Conservation (phyloP, 2,888 invertebrate genomes). For the Melolontha melolontha region DNA sequence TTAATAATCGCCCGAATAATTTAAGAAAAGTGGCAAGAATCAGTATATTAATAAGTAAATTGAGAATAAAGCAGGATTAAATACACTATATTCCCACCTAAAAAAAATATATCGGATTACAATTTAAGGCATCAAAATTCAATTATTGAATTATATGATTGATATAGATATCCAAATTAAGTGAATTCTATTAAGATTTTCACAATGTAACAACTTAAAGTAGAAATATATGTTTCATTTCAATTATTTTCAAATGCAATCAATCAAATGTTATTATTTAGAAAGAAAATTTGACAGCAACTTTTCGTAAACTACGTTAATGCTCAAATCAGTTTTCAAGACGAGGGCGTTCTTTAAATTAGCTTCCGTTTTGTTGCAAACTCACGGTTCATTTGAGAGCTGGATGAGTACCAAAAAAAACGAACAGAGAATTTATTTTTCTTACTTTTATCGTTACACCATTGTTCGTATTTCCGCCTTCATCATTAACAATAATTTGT, state of each 20-base stretch:
- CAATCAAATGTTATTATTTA: slow-evolving; percentile 19
- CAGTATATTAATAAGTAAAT: no score
- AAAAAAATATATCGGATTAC: no score
- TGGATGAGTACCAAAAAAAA: background rate
- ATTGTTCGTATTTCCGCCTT: slow-evolving; percentile 17
- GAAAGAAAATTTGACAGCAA: slow-evolving; percentile 1
- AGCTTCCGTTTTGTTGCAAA: slow-evolving; percentile 29
- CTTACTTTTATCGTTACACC: slow-evolving; percentile 8
- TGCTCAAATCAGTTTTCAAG: slow-evolving; percentile 11
- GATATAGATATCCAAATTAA: no score
- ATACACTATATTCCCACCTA: no score
- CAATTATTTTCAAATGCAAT: background rate
- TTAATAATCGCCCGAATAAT: no score
- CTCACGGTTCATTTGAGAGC: slow-evolving; percentile 31
- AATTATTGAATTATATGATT: no score
- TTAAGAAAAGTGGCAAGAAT: no score
- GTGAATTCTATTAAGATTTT: no score
- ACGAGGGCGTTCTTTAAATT: slow-evolving; percentile 17
- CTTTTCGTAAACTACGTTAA: slow-evolving; percentile 14
- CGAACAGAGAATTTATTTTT: slow-evolving; percentile 5
- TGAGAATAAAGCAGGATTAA: no score
- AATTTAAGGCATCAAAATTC: no score
- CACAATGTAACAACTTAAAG: no score
- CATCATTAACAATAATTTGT: background rate
- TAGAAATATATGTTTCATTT: no score